phyloP scores from a whole-genome alignment of 2,113 vertebrate species.

The Hyaena hyaena region DNA sequence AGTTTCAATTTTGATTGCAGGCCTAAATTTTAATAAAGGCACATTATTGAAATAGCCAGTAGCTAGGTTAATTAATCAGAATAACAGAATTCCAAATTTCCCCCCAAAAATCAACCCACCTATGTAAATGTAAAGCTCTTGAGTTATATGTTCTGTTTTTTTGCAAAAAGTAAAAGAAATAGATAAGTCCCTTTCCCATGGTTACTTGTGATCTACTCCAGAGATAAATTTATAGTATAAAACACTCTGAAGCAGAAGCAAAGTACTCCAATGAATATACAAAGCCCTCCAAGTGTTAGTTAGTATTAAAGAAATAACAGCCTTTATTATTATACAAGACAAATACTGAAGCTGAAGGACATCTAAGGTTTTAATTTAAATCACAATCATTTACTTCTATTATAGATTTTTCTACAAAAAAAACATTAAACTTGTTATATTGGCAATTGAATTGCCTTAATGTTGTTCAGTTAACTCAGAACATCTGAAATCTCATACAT shows the following conservation, averaged over 20 bases:
- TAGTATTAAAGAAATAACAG: neutral
- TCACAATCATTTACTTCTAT: neutral
- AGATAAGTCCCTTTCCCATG: neutral
- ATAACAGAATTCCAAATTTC: neutral
- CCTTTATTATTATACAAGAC: neutral
- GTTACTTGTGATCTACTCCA: neutral
- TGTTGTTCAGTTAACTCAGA: neutral
- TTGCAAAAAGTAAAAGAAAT: neutral
- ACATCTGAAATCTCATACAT: neutral
- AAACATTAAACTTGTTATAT: neutral
- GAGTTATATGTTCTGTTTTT: neutral
- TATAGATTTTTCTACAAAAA: neutral
- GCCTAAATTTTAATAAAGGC: neutral
- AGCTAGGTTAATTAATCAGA: neutral
- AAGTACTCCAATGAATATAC: neutral
- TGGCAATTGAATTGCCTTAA: neutral
- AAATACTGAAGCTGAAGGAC: neutral
- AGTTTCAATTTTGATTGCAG: neutral
- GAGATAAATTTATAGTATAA: neutral
- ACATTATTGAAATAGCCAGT: constrained; percentile 8
- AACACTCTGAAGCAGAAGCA: neutral
- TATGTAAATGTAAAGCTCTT: neutral
- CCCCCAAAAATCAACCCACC: neutral
- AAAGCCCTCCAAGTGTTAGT: neutral
- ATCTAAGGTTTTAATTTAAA: neutral